Base-by-base conservation (phyloP, 2,113 vertebrate genomes). In the Oryzias woworae region DNA sequence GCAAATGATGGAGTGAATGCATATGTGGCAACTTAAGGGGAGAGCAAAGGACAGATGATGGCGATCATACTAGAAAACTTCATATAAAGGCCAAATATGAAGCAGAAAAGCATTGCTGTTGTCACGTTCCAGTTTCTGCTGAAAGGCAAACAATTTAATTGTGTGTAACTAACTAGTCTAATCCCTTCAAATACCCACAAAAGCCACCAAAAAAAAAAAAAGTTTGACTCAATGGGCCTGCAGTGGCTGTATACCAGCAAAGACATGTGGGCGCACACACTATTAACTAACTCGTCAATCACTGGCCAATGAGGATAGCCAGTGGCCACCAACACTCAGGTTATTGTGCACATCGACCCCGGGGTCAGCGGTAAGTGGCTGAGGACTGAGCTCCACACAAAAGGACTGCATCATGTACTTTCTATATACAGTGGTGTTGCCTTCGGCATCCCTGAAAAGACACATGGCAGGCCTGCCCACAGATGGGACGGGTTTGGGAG, bases 381-480 rank as follows among this genome's bases (percentile, higher is more conserved):
- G 65, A 57, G 71, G 76, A 82, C 78, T 59, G 71, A 73, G 69
- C 59, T 48, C 20, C 28, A 44, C 63, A 89, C 85, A 91, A 90
- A 83, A 77, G 82, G 77, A 76, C 66, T 48, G 80, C 86, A 78
- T 88, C 87, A 87, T 88, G 87, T 90, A 88, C 87, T 73, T 52
- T 88, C 65, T 61, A 41, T 72, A 90, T 90, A 91, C 88, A 91
- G 90, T 88, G 81, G 57, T 45, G 73, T 80, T 71, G 87, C 85
- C 76, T 75, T 62, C 67, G 75, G 87, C 84, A 69, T 61, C 73
- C 73, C 61, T 82, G 71, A 84, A 83, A 80, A 73, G 87, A 85
- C 90, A 92, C 89, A 92, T 92, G 90, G 88, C 88, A 82, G 81
- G 82, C 84, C 84, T 78, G 66, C 78, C 85, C 88, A 90, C 91